A percentile compares a stretch with the other conserved stretches of the same genome.
Conservation (phyloP, 2,797 vertebrate genomes). For the Sitta carolinensis region DNA sequence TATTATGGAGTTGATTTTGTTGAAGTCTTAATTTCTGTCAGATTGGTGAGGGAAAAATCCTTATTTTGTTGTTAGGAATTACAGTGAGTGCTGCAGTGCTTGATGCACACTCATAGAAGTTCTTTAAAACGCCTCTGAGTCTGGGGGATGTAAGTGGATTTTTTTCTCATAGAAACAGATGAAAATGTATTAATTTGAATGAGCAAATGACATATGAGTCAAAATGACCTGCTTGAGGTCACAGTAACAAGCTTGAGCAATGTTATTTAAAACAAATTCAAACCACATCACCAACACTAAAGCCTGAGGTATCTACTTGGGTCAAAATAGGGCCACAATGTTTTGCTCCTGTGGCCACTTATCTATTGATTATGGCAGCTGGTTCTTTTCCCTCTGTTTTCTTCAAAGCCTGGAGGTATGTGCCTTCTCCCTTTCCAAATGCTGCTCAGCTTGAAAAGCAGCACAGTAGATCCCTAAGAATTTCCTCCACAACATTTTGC, state of each 20-base stretch:
- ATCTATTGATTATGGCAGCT: not conserved
- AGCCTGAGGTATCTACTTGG: not conserved
- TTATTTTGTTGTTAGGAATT: not conserved
- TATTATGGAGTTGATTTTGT: not conserved
- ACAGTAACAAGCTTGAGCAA: not conserved
- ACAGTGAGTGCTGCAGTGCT: not conserved
- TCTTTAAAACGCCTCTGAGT: not conserved
- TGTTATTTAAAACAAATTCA: not conserved
- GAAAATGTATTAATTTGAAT: not conserved
- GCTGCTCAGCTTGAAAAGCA: not conserved
- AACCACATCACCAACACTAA: not conserved
- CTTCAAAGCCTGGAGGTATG: not conserved
- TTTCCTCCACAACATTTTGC: constrained; percentile 40
- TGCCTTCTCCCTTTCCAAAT: not conserved
- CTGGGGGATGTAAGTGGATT: not conserved
- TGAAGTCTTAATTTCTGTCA: not conserved
- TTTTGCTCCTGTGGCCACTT: not conserved
- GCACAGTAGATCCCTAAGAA: constrained; percentile 48
- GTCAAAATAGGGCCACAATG: not conserved
- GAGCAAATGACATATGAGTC: not conserved
- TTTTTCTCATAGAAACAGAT: not conserved
- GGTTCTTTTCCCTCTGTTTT: not conserved
- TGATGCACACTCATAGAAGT: not conserved
- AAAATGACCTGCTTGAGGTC: not conserved
- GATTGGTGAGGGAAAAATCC: not conserved